Evolutionary conservation across 2,797 vertebrate species (phyloP).

Genomic region (Nothura maculosa): DNA sequence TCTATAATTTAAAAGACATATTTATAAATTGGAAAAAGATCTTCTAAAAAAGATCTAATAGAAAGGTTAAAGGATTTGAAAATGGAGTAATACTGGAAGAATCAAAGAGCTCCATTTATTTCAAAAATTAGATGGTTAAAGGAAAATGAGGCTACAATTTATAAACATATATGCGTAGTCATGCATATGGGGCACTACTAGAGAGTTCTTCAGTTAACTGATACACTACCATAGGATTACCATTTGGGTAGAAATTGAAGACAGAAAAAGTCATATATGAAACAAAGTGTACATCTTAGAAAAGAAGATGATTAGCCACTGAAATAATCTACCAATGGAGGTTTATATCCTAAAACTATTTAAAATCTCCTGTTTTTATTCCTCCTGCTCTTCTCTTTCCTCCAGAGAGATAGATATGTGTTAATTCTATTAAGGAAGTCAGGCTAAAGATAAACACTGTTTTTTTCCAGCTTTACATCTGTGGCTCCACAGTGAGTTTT

Average conservation of each 20-base stretch:
- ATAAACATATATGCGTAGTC: not conserved
- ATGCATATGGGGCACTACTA: not conserved
- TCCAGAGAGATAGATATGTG: not conserved
- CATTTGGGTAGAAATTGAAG: not conserved
- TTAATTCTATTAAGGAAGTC: not conserved
- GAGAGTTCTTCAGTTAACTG: not conserved
- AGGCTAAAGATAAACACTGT: not conserved
- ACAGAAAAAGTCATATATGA: not conserved
- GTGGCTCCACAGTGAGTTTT: not conserved
- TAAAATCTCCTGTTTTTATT: not conserved
- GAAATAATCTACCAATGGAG: not conserved
- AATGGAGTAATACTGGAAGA: not conserved
- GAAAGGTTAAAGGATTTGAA: not conserved
- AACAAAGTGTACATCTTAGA: not conserved
- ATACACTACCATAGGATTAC: not conserved
- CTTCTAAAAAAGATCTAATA: not conserved
- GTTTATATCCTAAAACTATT: not conserved
- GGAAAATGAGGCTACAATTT: not conserved
- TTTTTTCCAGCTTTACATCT: not conserved
- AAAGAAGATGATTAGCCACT: not conserved
- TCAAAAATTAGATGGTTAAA: not conserved
- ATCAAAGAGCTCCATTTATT: not conserved
- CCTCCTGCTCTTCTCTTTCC: not conserved
- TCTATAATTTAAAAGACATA: not conserved
- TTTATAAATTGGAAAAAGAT: conserved; percentile 15